Base-by-base conservation (phyloP, 2,797 vertebrate species). In the Bovichtus variegatus region DNA sequence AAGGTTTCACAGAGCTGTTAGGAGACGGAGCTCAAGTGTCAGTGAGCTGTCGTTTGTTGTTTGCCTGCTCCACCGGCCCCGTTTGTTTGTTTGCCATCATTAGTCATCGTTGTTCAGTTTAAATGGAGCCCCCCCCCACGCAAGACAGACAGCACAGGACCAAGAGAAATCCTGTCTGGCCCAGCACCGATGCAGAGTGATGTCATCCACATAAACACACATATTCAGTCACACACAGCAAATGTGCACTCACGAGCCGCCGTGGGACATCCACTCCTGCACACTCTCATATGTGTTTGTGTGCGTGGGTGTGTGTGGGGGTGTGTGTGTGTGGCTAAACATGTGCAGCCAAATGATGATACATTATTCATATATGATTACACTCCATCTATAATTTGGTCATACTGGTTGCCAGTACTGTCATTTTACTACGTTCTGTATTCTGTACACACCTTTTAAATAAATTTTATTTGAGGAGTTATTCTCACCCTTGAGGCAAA, bases 101-200 rank as follows among this genome's bases (percentile, higher is more conserved):
- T 89, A 88, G 84, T 92, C 92, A 91, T 86, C 81, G 34, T 40
- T 21, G 76, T 71, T 85, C 85, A 63, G 79, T 85, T 89, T 80
- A 85, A 69, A 87, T 12, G 29, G 40, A 69, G 81, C 31, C 13
- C 25, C 21, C 9, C 40, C 29, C 43, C 53, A 15, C 40, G 15
- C 60, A 71, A 87, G 69, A 84, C 62, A 81, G 74, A 58, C 86
- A 63, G 63, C 80, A 43, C 59, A 83, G 78, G 44, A 80, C 75
- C 78, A 64, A 79, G 82, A 89, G 86, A 89, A 88, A 89, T 81
- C 80, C 85, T 87, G 85, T 84, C 83, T 84, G 88, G 87, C 88
- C 76, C 81, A 61, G 75, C 89, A 89, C 85, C 86, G 51, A 67
- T 70, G 69, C 78, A 65, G 34, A 82, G 75, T 91, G 87, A 92